Percentiles rank a stretch among this genome's conserved stretches.
Evolutionary conservation across 2,113 vertebrate species (phyloP).

Genomic region (Pterophyllum scalare): DNA sequence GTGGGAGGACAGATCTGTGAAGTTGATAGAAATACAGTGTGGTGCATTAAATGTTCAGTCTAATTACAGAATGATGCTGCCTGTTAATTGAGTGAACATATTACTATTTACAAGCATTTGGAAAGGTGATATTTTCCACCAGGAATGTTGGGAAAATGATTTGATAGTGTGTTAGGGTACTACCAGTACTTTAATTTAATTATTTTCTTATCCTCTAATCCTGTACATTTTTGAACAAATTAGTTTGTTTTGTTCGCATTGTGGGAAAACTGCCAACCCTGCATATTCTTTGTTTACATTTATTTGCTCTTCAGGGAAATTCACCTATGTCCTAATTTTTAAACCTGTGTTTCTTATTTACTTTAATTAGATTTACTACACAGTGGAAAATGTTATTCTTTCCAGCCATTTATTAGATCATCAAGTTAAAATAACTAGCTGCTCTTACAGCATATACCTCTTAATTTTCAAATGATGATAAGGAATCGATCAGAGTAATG

Average conservation of each 20-base stretch:
- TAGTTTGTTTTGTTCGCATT: not conserved
- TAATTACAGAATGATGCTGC: constrained; percentile 1
- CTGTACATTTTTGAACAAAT: not conserved
- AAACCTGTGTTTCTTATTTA: not conserved
- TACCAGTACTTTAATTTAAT: not conserved
- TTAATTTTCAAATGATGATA: not conserved
- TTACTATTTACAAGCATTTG: constrained; percentile 7
- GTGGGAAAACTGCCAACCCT: fast-evolving
- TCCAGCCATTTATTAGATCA: not conserved
- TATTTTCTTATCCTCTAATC: not conserved
- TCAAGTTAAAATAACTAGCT: not conserved
- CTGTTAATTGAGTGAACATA: constrained; percentile 11
- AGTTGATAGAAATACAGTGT: not conserved
- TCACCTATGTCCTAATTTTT: not conserved
- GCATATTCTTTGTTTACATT: not conserved
- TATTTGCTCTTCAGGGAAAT: not conserved
- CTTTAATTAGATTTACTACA: not conserved
- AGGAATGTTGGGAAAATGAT: not conserved
- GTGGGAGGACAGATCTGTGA: not conserved
- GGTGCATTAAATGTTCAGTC: not conserved
- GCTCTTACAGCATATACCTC: not conserved
- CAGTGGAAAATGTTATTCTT: not conserved
- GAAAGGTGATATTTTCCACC: constrained; percentile 23
- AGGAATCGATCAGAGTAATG: not conserved
- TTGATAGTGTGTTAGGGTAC: not conserved